A percentile compares a stretch with the other conserved stretches of the same genome.
These are phyloP conservation scores for Dascillus cervinus DNA, from an alignment of 2,888 invertebrate species.

Conservation along the genomic window DNA sequence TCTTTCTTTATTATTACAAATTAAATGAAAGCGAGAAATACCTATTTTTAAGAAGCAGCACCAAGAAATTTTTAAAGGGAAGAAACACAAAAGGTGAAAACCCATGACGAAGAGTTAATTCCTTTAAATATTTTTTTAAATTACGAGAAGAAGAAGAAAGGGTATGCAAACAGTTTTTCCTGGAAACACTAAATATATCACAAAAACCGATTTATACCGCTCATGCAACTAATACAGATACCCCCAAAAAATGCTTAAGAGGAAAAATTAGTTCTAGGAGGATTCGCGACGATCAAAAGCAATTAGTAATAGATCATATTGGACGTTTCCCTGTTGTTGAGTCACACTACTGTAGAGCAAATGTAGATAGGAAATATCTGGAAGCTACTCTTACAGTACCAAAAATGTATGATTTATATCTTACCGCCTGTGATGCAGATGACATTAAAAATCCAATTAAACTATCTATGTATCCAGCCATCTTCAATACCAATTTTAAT, in stretches of 20 bases:
- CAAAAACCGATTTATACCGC: background rate
- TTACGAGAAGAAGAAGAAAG: background rate
- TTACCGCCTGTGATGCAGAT: background rate
- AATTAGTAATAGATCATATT: background rate
- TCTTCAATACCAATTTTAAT: slow-evolving; percentile 15
- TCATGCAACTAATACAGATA: too few relatives aligned
- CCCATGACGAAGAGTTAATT: background rate
- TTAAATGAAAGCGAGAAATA: background rate
- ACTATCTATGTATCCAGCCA: slow-evolving; percentile 10
- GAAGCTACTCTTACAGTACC: background rate
- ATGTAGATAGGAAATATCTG: background rate
- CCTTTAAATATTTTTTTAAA: background rate
- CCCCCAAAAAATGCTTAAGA: background rate
- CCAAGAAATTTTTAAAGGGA: background rate
- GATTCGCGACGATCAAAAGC: background rate
- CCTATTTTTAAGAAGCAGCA: background rate
- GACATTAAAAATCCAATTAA: slow-evolving; percentile 6
- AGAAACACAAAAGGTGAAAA: background rate
- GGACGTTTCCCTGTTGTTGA: background rate
- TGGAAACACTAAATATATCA: background rate
- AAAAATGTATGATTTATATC: background rate
- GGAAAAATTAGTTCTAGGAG: background rate
- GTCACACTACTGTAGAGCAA: background rate
- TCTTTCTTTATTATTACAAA: background rate
- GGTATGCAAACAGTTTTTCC: background rate